phyloP scores from a whole-genome alignment of 2,888 invertebrate genomes.

The Nomada goodeniana region DNA sequence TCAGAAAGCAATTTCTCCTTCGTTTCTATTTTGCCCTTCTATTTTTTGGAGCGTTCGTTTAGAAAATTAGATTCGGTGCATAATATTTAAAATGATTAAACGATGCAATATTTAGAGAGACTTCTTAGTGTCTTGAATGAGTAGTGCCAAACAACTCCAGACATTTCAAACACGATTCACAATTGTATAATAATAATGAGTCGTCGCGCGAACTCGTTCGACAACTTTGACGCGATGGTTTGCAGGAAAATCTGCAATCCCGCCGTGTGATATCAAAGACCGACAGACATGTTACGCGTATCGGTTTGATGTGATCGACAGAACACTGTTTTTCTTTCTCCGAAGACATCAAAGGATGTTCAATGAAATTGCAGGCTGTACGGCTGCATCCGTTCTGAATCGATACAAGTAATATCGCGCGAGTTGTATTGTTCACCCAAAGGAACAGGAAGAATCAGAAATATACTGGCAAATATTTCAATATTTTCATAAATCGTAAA shows the following conservation, averaged over 20 bases:
- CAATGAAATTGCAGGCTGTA: slow-evolving; percentile 32
- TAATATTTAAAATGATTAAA: too few species aligned
- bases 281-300: slow-evolving; percentile 32
- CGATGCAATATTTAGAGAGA: too few species aligned
- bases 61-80: too few species aligned
- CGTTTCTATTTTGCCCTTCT: too few species aligned
- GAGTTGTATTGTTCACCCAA: not conserved
- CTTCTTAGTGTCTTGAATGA: too few species aligned
- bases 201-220: slow-evolving; percentile 17
- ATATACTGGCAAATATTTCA: not conserved
- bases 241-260: slow-evolving; percentile 46
- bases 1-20: too few species aligned
- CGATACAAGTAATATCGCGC: slow-evolving; percentile 22
- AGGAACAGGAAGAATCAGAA: not conserved
- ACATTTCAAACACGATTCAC: not conserved
- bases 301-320: slow-evolving; percentile 32
- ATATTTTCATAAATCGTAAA: too few species aligned
- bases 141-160: not conserved
- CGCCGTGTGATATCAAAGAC: slow-evolving; percentile 37
- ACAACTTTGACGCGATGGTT: slow-evolving; percentile 30
- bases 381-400: slow-evolving; percentile 1
- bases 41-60: too few species aligned
- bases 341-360: slow-evolving; percentile 29
- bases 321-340: slow-evolving; percentile 23
- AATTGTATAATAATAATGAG: slow-evolving; percentile 4